These are phyloP conservation scores for Brienomyrus longianalis DNA, from an alignment of 2,113 vertebrate genomes.

Conservation along the genomic window DNA sequence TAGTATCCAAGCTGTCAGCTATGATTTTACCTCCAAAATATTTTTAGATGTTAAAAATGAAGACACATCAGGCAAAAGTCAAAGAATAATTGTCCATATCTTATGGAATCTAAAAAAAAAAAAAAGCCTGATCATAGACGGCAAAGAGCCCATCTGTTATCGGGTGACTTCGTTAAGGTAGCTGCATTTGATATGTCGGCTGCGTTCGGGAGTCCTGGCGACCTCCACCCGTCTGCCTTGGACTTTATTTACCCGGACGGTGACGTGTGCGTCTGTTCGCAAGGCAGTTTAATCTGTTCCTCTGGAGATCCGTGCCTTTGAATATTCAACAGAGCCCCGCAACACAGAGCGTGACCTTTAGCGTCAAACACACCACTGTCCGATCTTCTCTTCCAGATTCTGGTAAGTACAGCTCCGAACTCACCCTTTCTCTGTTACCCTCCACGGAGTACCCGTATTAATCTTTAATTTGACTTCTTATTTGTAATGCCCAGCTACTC, in stretches of 20 bases:
- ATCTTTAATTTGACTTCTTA: conserved; percentile 27
- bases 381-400: background rate
- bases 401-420: background rate
- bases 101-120: background rate
- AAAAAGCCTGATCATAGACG: background rate
- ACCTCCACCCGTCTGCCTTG: background rate
- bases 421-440: conserved; percentile 17
- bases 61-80: background rate
- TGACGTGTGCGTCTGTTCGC: background rate
- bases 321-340: background rate
- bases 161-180: background rate
- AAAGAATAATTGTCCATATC: background rate
- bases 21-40: background rate
- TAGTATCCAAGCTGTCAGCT: background rate
- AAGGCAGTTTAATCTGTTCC: conserved; percentile 4
- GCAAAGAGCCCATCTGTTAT: background rate
- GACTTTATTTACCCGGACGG: background rate
- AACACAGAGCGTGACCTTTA: background rate
- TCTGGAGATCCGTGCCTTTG: background rate
- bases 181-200: background rate
- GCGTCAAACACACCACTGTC: background rate
- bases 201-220: no score
- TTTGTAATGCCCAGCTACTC: conserved; percentile 16
- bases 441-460: conserved; percentile 25
- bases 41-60: background rate